Evolutionary conservation across 2,888 invertebrate species (phyloP), one percentile per base, ranked within the genome.

Genomic region (Pediacus dermestoides): DNA sequence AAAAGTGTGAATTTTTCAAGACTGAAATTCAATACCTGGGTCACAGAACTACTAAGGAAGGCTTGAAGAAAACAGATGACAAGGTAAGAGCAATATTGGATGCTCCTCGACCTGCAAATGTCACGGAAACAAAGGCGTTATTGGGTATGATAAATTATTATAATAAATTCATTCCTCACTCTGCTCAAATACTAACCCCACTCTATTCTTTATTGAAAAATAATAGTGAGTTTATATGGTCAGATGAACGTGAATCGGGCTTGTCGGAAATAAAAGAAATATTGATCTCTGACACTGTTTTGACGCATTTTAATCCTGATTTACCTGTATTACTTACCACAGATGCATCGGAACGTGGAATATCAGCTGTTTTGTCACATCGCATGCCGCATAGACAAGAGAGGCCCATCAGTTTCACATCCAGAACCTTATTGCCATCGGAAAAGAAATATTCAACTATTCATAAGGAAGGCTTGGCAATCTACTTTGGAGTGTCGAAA

Each of bases 1-100:
- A 49, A 9, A 66, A 67, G 39, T 64, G 63, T 47, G 31, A 45
- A 13, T 62, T 68, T 39, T 61, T 58, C 16, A 37, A 58, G 42
- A 22, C 50, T 1, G 39, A 58, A 37, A 44, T 63, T 10, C 43
- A 48, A 10, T 66, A 63, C 47, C 44, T 68, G 9, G 59, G 60
- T 1, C 51, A 53, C 25, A 16, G 9, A 7, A 45, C 55, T 2
- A 9, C 16, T 13, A 37, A 27, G 12, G 37, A 37, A 26, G 49
- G 45, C n/a, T 37, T 48, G 27, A 30, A 30, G 12, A 46, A 36
- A 22, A 22, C 32, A 2, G 23, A 46, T 1, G 32, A 38, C 3
- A 48, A 50, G 25, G 32, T 48, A 4, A 23, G 42, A 11, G 50
- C 50, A 16, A 45, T 52, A 2, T 22, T 36, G 9, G 30, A 44